A percentile compares a stretch with the other conserved stretches of the same genome.
phyloP scores from a whole-genome alignment of 1,140 invertebrate species.

The Teleopsis dalmanni region DNA sequence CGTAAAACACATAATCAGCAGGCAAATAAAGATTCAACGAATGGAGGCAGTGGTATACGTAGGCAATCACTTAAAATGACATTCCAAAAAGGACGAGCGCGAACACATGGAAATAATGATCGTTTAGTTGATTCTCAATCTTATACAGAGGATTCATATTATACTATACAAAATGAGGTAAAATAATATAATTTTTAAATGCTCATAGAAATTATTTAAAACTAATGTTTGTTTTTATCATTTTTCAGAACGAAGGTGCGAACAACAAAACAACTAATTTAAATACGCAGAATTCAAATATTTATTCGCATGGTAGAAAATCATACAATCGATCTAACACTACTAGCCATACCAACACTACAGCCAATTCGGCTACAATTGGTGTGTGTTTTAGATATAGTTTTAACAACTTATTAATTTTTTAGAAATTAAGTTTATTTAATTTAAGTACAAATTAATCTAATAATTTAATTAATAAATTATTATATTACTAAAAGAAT shows the following conservation, averaged over 20 bases:
- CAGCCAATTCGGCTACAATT: constrained; percentile 15
- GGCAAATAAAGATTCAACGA: constrained; percentile 10
- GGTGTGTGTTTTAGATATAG: constrained; percentile 20
- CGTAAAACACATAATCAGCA: constrained; percentile 12
- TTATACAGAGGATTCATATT: constrained; percentile 57
- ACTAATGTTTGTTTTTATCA: not conserved
- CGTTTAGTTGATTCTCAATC: constrained; percentile 46
- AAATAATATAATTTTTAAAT: constrained; percentile 15
- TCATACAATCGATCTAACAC: constrained; percentile 36
- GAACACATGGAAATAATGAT: constrained; percentile 48
- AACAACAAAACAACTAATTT: constrained; percentile 16
- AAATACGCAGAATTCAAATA: constrained; percentile 9
- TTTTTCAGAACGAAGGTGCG: constrained; percentile 40
- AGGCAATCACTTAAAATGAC: constrained; percentile 70
- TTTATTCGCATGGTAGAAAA: constrained; percentile 29
- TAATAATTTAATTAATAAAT: too few relatives aligned
- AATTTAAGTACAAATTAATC: too few relatives aligned
- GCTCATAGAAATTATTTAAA: not conserved
- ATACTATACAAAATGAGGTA: constrained; percentile 72
- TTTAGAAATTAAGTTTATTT: too few relatives aligned
- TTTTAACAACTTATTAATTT: too few relatives aligned
- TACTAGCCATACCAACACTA: constrained; percentile 24
- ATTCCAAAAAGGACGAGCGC: constrained; percentile 62
- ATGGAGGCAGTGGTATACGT: constrained; percentile 15
- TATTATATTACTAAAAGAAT: too few relatives aligned